phyloP scores from a whole-genome alignment of 2,888 invertebrate genomes.

The Rhamnusium bicolor region DNA sequence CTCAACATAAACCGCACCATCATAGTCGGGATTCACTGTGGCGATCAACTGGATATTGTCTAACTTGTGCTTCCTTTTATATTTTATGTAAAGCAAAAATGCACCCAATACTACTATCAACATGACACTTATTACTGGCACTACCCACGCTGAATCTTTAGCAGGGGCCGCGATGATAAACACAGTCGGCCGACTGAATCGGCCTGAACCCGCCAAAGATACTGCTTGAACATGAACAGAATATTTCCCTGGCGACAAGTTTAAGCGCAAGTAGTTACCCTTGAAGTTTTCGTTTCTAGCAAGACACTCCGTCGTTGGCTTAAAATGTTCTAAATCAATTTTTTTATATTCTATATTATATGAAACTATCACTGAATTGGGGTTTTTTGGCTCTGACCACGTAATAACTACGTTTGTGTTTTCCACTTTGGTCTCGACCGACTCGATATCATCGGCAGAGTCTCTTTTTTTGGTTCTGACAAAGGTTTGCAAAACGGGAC shows the following conservation, averaged over 20 bases:
- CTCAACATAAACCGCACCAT: constrained; percentile 74
- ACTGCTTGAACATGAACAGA: constrained; percentile 74
- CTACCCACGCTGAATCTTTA: constrained; percentile 19
- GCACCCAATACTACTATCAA: constrained; percentile 55
- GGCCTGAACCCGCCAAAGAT: constrained; percentile 75
- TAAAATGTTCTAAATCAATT: constrained; percentile 65
- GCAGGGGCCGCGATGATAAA: constrained; percentile 54
- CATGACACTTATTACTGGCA: constrained; percentile 39
- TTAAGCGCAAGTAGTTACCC: constrained; percentile 39
- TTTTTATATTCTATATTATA: constrained; percentile 76
- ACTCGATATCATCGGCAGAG: constrained; percentile 69
- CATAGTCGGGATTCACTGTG: constrained; percentile 77
- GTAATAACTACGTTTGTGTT: constrained; percentile 59
- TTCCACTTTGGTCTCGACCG: constrained; percentile 52
- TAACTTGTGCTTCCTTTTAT: constrained; percentile 62
- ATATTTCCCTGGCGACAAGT: constrained; percentile 75
- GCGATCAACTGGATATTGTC: constrained; percentile 72
- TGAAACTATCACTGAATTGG: constrained; percentile 79
- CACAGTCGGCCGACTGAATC: constrained; percentile 60
- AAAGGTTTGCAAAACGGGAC: constrained; percentile 70
- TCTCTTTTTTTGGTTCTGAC: constrained; percentile 71
- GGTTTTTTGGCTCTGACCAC: constrained; percentile 77
- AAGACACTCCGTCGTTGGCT: constrained; percentile 72
- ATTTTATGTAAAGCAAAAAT: constrained; percentile 57
- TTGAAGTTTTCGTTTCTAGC: constrained; percentile 52